Conservation (phyloP, 2,113 vertebrate species). For the Pseudopodoces humilis region DNA sequence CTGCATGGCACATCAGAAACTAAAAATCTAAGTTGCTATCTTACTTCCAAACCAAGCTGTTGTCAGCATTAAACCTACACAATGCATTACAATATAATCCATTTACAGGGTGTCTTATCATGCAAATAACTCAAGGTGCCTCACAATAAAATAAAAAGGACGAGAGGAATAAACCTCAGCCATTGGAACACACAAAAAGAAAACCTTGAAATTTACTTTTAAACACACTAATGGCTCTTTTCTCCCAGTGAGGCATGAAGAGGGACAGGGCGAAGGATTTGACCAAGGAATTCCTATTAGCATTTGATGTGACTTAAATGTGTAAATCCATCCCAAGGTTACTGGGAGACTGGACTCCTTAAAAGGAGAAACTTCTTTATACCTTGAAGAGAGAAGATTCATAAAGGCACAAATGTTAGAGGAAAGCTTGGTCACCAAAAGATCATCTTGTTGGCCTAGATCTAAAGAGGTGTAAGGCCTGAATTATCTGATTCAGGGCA, state of each 20-base stretch:
- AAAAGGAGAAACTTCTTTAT: background rate
- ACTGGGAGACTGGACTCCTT: background rate
- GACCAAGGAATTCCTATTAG: slow-evolving; percentile 40
- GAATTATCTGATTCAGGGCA: background rate
- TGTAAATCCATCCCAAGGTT: slow-evolving; percentile 21
- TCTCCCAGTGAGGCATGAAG: slow-evolving; percentile 50
- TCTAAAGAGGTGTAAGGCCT: background rate
- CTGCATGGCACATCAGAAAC: slow-evolving; percentile 30
- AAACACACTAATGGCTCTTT: slow-evolving; percentile 55
- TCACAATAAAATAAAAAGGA: slow-evolving; percentile 67
- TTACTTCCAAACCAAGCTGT: slow-evolving; percentile 52
- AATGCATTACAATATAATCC: slow-evolving; percentile 53
- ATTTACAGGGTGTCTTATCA: slow-evolving; percentile 58
- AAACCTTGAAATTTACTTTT: slow-evolving; percentile 69
- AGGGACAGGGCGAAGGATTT: slow-evolving; percentile 1
- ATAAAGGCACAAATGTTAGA: background rate
- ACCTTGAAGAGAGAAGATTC: background rate
- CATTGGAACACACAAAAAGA: slow-evolving; percentile 13
- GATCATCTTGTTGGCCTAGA: background rate
- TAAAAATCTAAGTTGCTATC: slow-evolving; percentile 41
- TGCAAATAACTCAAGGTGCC: slow-evolving; percentile 68
- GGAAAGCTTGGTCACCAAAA: background rate
- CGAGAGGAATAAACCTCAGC: slow-evolving; percentile 41
- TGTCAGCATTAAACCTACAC: slow-evolving; percentile 64
- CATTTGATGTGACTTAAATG: slow-evolving; percentile 42